Conservation (phyloP, 2,888 invertebrate genomes). For the Carcina quercana region DNA sequence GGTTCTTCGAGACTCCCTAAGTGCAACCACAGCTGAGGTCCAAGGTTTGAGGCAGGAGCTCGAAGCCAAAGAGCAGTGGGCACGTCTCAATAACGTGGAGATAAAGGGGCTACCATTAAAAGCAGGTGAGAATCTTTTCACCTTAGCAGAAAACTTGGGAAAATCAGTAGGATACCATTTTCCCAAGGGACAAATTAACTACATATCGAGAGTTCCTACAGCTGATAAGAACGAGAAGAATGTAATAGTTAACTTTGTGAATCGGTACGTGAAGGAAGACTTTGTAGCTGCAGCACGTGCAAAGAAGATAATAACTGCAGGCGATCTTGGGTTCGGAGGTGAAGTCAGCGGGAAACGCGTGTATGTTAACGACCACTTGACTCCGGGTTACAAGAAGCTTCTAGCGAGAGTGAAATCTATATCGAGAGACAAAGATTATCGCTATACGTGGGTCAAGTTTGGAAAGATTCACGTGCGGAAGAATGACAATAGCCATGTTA, state of each 20-base stretch:
- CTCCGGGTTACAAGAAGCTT: constrained; percentile 5
- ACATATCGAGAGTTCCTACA: constrained; percentile 7
- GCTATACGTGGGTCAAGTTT: constrained; percentile 10
- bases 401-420: constrained; percentile 7
- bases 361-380: constrained; percentile 5
- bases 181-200: constrained; percentile 6
- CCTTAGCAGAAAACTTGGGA: not conserved
- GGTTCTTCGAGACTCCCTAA: not conserved
- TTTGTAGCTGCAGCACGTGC: constrained; percentile 11
- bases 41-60: not conserved
- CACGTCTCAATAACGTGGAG: constrained; percentile 5
- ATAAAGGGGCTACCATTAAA: constrained; percentile 3
- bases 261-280: constrained; percentile 12
- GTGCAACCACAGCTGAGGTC: not conserved
- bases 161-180: not conserved
- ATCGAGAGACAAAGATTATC: constrained; percentile 8
- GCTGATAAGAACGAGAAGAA: constrained; percentile 9
- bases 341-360: not conserved
- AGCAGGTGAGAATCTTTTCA: constrained; percentile 1
- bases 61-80: not conserved
- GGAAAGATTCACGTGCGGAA: constrained; percentile 13
- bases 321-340: not conserved
- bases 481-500: constrained; percentile 8
- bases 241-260: constrained; percentile 9
- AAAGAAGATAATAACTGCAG: not conserved